Evolutionary conservation across 2,113 vertebrate genomes (phyloP), one percentile per base, ranked within the genome.

Genomic region (Apodemus sylvaticus): DNA sequence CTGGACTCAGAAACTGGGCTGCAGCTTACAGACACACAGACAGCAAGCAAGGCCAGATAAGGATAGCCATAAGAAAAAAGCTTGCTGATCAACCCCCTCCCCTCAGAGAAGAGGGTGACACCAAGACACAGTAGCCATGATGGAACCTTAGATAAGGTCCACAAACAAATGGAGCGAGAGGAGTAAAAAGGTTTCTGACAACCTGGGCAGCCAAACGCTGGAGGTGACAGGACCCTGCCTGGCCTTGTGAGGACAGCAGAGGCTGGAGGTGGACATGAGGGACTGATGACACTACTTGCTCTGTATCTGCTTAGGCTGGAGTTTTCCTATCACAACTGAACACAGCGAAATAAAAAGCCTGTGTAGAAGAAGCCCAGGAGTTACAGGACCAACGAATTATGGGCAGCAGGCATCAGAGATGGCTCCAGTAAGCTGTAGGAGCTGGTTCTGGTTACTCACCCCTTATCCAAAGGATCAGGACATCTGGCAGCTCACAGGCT

Each of bases 401-500:
- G 62, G 42, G 51, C 42, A 34, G 64, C 12, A 4, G 34, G 45
- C 39, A 13, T 8, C 11, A 20, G n/a, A 39, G n/a, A 55, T 39
- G 31, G 82, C 55, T n/a, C 9, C 36, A 74, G 87, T 13, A 31
- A 7, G n/a, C 14, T 0, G 3, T 4, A 36, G 31, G 12, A 20
- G 16, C 36, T 3, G 0, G 7, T 1, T 12, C 66, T 17, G 55
- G 12, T 2, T 13, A 58, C 66, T 17, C 16, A 26, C 9, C 8
- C 3, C 70, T 64, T 36, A n/a, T 3, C 4, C 66, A 74, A 8
- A 7, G 51, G 70, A 9, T 36, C 62, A 24, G 45, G 34, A 42
- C n/a, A 58, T 31, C 26, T 5, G n/a, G 7, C 53, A 74, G 48
- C 48, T 31, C 36, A 58, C 14, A 39, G 70, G 24, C 70, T 71